Percentiles rank a stretch among this genome's conserved stretches.
phyloP scores from a whole-genome alignment of 1,140 invertebrate genomes.

The Pogonomyrmex barbatus region DNA sequence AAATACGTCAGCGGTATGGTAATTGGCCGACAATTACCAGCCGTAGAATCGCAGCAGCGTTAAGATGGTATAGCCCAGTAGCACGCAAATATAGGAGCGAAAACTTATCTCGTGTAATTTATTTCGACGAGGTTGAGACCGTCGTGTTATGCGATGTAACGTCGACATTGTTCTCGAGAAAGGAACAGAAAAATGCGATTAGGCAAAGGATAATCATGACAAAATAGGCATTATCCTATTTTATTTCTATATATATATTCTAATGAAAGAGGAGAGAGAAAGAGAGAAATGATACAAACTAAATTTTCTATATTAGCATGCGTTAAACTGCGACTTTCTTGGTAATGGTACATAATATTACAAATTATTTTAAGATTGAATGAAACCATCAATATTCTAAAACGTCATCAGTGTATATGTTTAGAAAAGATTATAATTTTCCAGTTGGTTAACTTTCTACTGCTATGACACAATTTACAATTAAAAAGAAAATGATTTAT shows the following conservation, averaged over 20 bases:
- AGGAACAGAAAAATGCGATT: background rate
- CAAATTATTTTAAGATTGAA: background rate
- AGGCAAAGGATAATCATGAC: background rate
- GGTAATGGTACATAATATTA: background rate
- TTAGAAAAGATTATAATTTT: background rate
- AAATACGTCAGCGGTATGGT: constrained; percentile 78
- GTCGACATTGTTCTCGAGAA: background rate
- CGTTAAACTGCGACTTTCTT: background rate
- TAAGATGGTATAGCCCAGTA: constrained; percentile 47
- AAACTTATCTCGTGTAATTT: constrained; percentile 74
- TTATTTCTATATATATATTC: background rate
- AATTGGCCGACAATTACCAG: constrained; percentile 81
- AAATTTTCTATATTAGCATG: background rate
- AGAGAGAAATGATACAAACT: background rate
- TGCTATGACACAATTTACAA: background rate
- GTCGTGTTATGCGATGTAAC: constrained; percentile 51
- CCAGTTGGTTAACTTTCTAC: background rate
- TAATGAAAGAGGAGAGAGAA: too few relatives aligned
- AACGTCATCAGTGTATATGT: background rate
- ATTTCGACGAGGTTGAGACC: constrained; percentile 67
- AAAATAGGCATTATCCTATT: background rate
- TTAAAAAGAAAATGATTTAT: background rate
- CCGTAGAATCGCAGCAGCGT: constrained; percentile 59
- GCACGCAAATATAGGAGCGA: constrained; percentile 57
- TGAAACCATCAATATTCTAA: too few relatives aligned